Evolutionary conservation across 2,888 invertebrate genomes (phyloP), one percentile per base, ranked within the genome.

Genomic region (Marasmarcha lunaedactyla): DNA sequence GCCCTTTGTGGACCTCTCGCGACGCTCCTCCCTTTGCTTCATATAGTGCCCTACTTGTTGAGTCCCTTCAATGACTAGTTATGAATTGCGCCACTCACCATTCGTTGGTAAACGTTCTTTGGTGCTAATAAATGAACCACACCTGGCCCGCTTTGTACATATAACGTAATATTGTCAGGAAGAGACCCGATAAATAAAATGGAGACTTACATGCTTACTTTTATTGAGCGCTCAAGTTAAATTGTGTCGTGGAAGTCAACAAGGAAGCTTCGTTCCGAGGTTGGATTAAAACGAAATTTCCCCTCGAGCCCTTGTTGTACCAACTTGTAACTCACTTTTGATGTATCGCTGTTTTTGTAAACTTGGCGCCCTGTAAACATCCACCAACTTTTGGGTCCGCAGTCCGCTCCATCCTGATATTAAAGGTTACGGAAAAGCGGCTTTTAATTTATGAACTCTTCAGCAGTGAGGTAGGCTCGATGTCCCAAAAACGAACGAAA

Each of bases 241-340:
- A 55, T 64, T 68, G 63, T 60, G 56, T 59, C 56, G 55, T 49
- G 48, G 58, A 63, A 71, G 60, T 63, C 59, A 62, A 65, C 63
- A 68, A 55, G 55, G 50, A 60, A 51, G 49, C 49, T 48, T 50
- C 57, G 52, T 63, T 62, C 63, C 66, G 64, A 56, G 67, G 66
- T 68, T 65, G 65, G 60, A 59, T 67, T 65, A 61, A 67, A 71
- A 64, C 63, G 61, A 68, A 72, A 70, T 71, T 66, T 63, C 57
- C 57, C 35, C 14, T 35, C 12, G 35, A 14, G 35, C 14, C 14
- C 9, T 14, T 14, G 20, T 5, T 14, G 36, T 36, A 35, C 35
- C 67, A 69, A 72, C 70, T 76, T 71, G 64, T 69, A 72, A 76
- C 69, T 76, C 66, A 71, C 71, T 79, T 78, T 76, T 78, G 77